phyloP scores from a whole-genome alignment of 2,113 vertebrate genomes.

The Cololabis saira region DNA sequence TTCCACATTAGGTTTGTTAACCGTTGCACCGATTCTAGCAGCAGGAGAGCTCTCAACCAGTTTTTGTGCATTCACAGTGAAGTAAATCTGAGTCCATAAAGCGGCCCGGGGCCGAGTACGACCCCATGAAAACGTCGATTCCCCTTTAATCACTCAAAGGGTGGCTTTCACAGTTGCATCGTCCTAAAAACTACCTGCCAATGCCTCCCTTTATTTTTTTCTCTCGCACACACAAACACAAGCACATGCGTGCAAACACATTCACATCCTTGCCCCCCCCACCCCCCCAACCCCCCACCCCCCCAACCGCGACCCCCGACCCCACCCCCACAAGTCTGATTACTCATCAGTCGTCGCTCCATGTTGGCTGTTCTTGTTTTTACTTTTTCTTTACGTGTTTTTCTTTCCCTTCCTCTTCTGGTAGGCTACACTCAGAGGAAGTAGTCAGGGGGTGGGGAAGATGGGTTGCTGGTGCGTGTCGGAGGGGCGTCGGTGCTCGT shows the following conservation, averaged over 20 bases:
- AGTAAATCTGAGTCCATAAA: slow-evolving; percentile 52
- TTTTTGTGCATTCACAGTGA: slow-evolving; percentile 63
- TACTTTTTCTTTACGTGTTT: background rate
- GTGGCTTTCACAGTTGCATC: slow-evolving; percentile 61
- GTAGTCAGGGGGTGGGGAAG: slow-evolving; percentile 81
- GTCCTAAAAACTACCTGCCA: slow-evolving; percentile 25
- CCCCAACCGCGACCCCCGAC: no score
- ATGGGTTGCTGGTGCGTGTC: slow-evolving; percentile 69
- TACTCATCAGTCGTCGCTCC: slow-evolving; percentile 52
- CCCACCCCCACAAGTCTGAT: slow-evolving; percentile 37
- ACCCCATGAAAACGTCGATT: slow-evolving; percentile 45
- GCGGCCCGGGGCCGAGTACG: slow-evolving; percentile 47
- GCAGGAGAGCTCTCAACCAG: slow-evolving; percentile 17
- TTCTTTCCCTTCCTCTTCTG: slow-evolving; percentile 1
- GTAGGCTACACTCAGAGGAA: slow-evolving; percentile 76
- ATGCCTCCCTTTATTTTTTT: slow-evolving; percentile 17
- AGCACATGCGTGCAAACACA: background rate
- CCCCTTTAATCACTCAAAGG: slow-evolving; percentile 49
- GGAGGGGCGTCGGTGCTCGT: slow-evolving; percentile 59
- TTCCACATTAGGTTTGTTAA: slow-evolving; percentile 17
- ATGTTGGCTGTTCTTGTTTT: slow-evolving; percentile 36
- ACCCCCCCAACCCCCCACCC: slow-evolving; percentile 6
- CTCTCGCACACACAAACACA: slow-evolving; percentile 31
- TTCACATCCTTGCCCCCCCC: no score
- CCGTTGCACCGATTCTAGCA: slow-evolving; percentile 31